Base-by-base conservation (phyloP, 2,113 vertebrate species). In the Tachuris rubrigastra region DNA sequence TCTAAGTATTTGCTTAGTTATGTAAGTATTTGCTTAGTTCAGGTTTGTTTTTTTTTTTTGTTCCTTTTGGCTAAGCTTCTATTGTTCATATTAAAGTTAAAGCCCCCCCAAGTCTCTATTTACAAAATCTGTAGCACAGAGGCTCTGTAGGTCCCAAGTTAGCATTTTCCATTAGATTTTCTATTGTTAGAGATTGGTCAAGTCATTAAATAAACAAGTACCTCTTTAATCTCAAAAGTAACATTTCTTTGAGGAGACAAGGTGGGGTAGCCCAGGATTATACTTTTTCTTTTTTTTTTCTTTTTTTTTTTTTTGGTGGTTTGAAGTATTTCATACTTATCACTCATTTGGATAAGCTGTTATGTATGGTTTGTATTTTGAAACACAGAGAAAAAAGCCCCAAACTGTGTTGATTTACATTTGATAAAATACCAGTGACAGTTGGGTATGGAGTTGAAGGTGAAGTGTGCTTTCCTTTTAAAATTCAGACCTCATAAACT, bases 401-500 rank as follows among this genome's bases (percentile, higher is more conserved):
- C 44, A 46, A 60, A 81, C 66, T 5, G 9, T 24, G 52, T 4
- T 89, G 93, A 94, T 95, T 92, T 96, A 91, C 66, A 46, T 81
- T 65, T 91, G 73, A 68, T 77, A 31, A 67, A 92, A 84, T 42
- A 52, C 9, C 84, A 41, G 49, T 82, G 89, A 92, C 81, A 72
- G 73, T 7, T 46, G 25, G 10, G 31, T 47, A 19, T 11, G 10
- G 83, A 78, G 41, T n/a, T 84, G 35, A 75, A 92, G 65, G 68
- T 65, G 56, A 92, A 65, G 24, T 4, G 11, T 72, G 80, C 80
- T 95, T 92, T 81, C 60, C 52, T 90, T 90, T 71, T 84, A 91
- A 84, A 94, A 92, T 81, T 78, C 76, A 90, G 92, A 46, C 85
- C 88, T 93, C 80, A 59, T 93, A 84, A 95, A 92, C 63, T 66